A percentile compares a stretch with the other conserved stretches of the same genome.
phyloP scores from a whole-genome alignment of 2,797 vertebrate genomes.

The Apogon hyalosoma region DNA sequence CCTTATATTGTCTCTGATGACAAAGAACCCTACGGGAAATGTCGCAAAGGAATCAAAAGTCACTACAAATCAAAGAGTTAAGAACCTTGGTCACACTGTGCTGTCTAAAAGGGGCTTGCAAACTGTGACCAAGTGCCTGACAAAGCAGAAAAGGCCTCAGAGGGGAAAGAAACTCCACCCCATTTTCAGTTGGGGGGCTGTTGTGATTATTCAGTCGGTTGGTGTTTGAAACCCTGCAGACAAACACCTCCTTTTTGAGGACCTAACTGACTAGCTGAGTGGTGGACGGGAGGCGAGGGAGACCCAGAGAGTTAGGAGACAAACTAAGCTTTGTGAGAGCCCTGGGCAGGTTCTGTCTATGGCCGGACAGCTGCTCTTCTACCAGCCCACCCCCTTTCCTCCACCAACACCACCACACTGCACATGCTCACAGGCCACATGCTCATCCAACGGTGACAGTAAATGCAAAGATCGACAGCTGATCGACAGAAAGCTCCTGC shows the following conservation, averaged over 20 bases:
- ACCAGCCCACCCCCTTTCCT: conserved; percentile 34
- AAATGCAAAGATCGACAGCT: conserved; percentile 44
- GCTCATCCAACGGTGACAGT: conserved; percentile 51
- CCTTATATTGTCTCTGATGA: not conserved
- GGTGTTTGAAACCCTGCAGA: conserved; percentile 67
- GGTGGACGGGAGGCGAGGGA: conserved; percentile 14
- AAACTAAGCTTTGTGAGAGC: conserved; percentile 81
- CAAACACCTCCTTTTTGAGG: conserved; percentile 76
- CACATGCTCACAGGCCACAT: conserved; percentile 54
- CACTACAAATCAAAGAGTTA: conserved; percentile 52
- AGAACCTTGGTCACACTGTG: conserved; percentile 56
- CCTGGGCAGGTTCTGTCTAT: conserved; percentile 60
- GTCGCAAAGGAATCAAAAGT: conserved; percentile 54
- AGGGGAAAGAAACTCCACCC: conserved; percentile 66
- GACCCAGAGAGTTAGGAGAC: conserved; percentile 58
- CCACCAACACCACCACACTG: conserved; percentile 10
- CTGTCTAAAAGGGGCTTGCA: conserved; percentile 34
- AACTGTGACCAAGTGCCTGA: conserved; percentile 70
- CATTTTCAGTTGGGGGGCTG: conserved; percentile 60
- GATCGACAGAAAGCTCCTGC: conserved; percentile 45
- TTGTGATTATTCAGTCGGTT: conserved; percentile 71
- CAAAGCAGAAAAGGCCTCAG: conserved; percentile 71
- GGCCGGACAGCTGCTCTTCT: conserved; percentile 79
- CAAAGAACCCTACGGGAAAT: not conserved
- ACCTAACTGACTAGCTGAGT: conserved; percentile 46